A percentile compares a stretch with the other conserved stretches of the same genome.
phyloP scores from a whole-genome alignment of 2,797 vertebrate genomes.

The Tinamus major region DNA sequence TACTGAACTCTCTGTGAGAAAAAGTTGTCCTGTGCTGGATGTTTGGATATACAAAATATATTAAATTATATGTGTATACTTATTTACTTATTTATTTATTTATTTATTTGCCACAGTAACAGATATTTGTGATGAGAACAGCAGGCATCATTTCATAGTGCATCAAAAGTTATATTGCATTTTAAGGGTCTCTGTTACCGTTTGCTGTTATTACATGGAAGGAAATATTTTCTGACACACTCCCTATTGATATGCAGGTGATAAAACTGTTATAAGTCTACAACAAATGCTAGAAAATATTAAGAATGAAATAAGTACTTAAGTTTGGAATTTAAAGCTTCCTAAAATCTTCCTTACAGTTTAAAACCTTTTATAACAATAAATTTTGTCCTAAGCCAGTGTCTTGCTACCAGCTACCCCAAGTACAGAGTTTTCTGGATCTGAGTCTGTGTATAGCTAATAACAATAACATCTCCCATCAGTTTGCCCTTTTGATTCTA shows the following conservation, averaged over 20 bases:
- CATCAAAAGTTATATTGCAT: neutral
- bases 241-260: neutral
- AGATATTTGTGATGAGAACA: slow-evolving; percentile 20
- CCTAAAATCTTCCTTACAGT: neutral
- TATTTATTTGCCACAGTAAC: neutral
- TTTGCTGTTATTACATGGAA: slow-evolving; percentile 12
- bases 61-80: neutral
- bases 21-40: neutral
- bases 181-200: neutral
- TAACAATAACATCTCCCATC: neutral
- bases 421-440: rapidly evolving
- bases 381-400: neutral
- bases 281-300: neutral
- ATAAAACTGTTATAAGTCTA: neutral
- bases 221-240: neutral
- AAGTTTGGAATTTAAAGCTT: neutral
- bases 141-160: neutral
- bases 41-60: neutral
- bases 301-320: neutral
- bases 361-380: rapidly evolving
- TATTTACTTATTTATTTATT: neutral
- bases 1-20: neutral
- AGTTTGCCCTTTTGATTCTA: neutral
- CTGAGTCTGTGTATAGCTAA: neutral
- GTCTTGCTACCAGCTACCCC: neutral